phyloP scores from a whole-genome alignment of 2,113 vertebrate genomes.

The Daboia siamensis region DNA sequence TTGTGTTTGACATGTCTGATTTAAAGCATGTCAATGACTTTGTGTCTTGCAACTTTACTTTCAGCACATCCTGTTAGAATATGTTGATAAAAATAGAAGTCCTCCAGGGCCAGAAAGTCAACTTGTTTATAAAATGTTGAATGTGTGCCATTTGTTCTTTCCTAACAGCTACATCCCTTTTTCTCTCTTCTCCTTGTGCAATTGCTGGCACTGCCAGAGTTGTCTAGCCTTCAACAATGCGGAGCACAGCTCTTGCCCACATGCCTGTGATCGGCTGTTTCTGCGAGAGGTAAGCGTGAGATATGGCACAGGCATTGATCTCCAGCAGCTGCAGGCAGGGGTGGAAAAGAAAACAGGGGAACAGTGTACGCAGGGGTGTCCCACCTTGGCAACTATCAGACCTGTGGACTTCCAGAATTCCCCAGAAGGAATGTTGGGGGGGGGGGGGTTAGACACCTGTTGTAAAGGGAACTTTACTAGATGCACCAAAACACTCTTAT shows the following conservation, averaged over 20 bases:
- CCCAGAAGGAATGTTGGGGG: neutral
- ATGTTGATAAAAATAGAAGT: neutral
- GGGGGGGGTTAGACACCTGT: neutral
- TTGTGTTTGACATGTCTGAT: no score
- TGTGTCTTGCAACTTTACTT: neutral
- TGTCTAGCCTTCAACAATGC: neutral
- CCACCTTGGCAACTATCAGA: neutral
- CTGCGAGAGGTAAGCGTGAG: neutral
- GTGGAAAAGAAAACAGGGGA: neutral
- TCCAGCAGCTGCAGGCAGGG: neutral
- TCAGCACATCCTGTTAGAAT: neutral
- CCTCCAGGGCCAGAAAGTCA: neutral
- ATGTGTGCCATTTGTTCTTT: neutral
- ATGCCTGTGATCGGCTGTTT: neutral
- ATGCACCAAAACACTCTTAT: no score
- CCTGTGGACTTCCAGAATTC: neutral
- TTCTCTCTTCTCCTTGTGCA: neutral
- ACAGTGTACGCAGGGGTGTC: neutral
- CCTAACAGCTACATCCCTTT: neutral
- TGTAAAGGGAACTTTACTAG: neutral
- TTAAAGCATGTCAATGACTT: neutral
- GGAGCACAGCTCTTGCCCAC: neutral
- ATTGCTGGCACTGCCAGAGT: neutral
- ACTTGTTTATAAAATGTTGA: neutral
- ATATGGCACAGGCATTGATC: neutral